phyloP scores from a whole-genome alignment of 2,797 vertebrate species.

The Pseudotriccus pelzelni region DNA sequence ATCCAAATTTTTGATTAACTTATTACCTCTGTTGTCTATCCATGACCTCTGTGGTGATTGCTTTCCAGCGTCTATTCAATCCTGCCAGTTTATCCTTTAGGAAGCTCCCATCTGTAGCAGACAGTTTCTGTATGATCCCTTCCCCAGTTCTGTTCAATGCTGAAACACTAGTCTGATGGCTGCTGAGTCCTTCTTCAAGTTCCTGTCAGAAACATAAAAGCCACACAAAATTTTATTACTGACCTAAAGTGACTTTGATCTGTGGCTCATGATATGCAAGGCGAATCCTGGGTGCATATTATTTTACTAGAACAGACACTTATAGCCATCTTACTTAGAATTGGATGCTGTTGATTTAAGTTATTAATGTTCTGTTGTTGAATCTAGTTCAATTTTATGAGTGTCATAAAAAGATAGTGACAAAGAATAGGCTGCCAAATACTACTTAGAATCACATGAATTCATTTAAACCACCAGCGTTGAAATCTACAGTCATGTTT shows the following conservation, averaged over 20 bases:
- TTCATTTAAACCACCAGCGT: neutral
- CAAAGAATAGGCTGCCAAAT: neutral
- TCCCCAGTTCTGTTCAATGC: conserved; percentile 83
- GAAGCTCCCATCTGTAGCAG: conserved; percentile 83
- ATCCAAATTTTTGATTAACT: neutral
- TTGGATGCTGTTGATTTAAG: neutral
- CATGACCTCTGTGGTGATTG: conserved; percentile 75
- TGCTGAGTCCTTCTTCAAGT: conserved; percentile 86
- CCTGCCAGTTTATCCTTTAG: conserved; percentile 86
- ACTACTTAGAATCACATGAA: neutral
- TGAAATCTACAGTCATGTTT: neutral
- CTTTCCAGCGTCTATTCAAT: conserved; percentile 85
- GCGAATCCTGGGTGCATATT: neutral
- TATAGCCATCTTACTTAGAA: neutral
- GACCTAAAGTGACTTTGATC: neutral
- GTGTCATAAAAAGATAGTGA: neutral
- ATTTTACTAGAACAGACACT: neutral
- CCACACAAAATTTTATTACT: neutral
- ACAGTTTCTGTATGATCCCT: conserved; percentile 85
- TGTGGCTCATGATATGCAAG: neutral
- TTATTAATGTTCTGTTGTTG: neutral
- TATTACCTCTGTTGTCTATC: conserved; percentile 87
- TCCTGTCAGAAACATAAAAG: conserved; percentile 79
- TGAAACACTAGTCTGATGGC: conserved; percentile 81
- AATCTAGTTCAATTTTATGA: neutral